Base-by-base conservation (phyloP, 2,888 invertebrate species). In the Acanthosepion esculentum region DNA sequence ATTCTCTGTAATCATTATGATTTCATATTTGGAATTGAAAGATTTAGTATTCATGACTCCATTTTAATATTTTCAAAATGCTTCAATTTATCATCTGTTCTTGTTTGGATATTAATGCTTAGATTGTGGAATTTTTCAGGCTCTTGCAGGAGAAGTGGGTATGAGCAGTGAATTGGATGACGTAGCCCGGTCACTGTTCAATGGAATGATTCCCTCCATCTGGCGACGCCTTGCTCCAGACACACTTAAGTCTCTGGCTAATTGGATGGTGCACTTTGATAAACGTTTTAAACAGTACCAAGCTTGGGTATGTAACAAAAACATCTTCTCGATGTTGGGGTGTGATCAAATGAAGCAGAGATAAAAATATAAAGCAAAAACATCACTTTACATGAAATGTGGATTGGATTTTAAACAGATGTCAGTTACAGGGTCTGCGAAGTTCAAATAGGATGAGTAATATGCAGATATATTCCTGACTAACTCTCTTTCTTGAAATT, bases 191-290 rank as follows among this genome's bases (percentile, higher is more conserved):
- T 98, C 98, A 26, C 98, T 99, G 96, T 99, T 98, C 98, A 99
- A 99, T 97, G 99, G 99, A 10, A 98, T 98, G 96, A 98, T 99
- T 96, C 99, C 99, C 20, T 97, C 97, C 48, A 98, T 98, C 95
- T 99, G 99, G 99, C 98, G 98, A 48, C 98, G 98, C 95, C 98
- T 99, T 93, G 98, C 99, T 12, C 99, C 99, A 15, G 98, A 98
- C 95, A 99, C 99, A 0, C 98, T 98, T 97, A 99, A 99, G 97
- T 98, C 98, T 95, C 98, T 99, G 3, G 99, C 98, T 15, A 98
- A 98, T 53, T 99, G 99, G 99, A 98, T 99, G 98, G 98, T 98
- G 94, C 99, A 99, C 97, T 99, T 99, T 97, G 98, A 98, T 55
- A 97, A 97, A 33, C 97, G 99, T 96, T 98, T 98, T 95, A 98